Evolutionary conservation across 2,113 vertebrate genomes (phyloP).

Genomic region (Lasiurus cinereus): DNA sequence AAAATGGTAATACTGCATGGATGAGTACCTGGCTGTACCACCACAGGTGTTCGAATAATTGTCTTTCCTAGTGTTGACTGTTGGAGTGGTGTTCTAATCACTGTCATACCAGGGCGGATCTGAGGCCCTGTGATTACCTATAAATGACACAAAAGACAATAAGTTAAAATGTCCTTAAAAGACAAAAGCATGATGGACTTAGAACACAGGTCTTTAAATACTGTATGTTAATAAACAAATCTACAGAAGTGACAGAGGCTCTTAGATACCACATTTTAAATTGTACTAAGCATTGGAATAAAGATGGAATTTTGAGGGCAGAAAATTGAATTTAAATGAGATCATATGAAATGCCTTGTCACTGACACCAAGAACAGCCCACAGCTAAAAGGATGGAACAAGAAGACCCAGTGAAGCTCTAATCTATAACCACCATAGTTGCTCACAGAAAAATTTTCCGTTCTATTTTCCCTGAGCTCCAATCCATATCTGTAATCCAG

Average conservation of each 20-base stretch:
- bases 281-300: slow-evolving; percentile 31
- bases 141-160: slow-evolving; percentile 55
- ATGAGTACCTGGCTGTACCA: slow-evolving; percentile 96
- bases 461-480: background rate
- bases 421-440: background rate
- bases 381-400: background rate
- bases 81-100: slow-evolving; percentile 94
- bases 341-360: background rate
- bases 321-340: slow-evolving; percentile 3
- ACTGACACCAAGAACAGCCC: background rate
- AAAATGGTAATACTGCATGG: slow-evolving; percentile 83
- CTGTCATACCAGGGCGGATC: slow-evolving; percentile 95
- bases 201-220: slow-evolving; percentile 50
- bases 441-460: background rate
- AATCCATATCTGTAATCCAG: background rate
- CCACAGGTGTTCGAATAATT: slow-evolving; percentile 94
- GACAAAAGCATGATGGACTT: background rate
- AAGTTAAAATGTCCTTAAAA: slow-evolving; percentile 46
- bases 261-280: slow-evolving; percentile 47
- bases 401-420: background rate
- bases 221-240: background rate
- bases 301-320: slow-evolving; percentile 32
- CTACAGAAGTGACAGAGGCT: background rate
- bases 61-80: slow-evolving; percentile 94
- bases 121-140: slow-evolving; percentile 93